Conservation (phyloP, 2,888 invertebrate genomes). For the Himalopsyche japonica region DNA sequence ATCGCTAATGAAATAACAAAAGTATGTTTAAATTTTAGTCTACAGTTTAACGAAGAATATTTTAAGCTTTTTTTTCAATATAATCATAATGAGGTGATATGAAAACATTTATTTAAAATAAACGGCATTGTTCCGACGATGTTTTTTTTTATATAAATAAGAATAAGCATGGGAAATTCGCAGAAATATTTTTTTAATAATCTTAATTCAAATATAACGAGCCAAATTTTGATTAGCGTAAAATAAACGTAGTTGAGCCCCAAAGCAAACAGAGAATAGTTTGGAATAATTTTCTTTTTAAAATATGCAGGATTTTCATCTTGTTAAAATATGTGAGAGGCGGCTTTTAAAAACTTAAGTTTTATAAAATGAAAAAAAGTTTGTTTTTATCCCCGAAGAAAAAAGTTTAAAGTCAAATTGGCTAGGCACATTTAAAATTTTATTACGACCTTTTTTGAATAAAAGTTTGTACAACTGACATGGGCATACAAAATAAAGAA, state of each 20-base stretch:
- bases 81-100: no score
- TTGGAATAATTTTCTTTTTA: not conserved
- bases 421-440: constrained; percentile 21
- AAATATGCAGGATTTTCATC: not conserved
- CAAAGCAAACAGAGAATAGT: not conserved
- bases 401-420: constrained; percentile 18
- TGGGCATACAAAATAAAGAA: not conserved
- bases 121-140: no score
- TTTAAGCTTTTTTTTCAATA: no score
- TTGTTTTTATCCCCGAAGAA: not conserved
- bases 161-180: no score
- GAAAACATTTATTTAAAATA: no score
- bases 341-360: not conserved
- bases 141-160: no score
- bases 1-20: no score
- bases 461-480: constrained; percentile 5
- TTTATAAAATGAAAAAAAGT: not conserved
- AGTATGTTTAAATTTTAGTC: no score
- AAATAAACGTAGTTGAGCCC: not conserved
- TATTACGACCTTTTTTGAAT: constrained; percentile 19
- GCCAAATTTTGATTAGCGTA: not conserved
- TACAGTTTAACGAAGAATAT: no score
- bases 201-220: not conserved
- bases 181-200: not conserved
- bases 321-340: not conserved